Percentiles rank a stretch among this genome's conserved stretches.
Conservation (phyloP, 2,113 vertebrate species). For the Calidris pygmaea region DNA sequence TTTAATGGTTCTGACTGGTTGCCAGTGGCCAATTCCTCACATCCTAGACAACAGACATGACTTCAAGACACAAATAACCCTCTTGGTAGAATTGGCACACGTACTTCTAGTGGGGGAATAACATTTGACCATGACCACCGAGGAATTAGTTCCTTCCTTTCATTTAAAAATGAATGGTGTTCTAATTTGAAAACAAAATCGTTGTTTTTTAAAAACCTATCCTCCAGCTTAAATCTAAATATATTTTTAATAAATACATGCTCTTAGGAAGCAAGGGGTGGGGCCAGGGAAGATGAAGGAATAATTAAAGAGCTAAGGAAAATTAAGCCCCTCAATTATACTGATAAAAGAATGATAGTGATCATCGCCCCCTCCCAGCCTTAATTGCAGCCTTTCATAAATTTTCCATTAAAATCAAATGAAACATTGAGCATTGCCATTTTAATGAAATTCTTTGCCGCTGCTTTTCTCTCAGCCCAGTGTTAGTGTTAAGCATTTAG, state of each 20-base stretch:
- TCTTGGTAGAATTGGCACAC: background rate
- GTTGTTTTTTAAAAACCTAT: background rate
- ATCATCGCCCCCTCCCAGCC: background rate
- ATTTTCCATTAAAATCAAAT: constrained; percentile 20
- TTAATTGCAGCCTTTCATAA: background rate
- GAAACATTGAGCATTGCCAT: background rate
- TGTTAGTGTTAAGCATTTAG: background rate
- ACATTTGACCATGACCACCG: background rate
- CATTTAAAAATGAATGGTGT: background rate
- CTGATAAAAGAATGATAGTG: background rate
- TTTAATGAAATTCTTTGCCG: constrained; percentile 11
- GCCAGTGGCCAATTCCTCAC: background rate
- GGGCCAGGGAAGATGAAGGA: background rate
- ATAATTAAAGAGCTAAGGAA: background rate
- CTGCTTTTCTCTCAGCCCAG: background rate
- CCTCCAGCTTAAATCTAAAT: background rate
- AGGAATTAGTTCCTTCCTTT: background rate
- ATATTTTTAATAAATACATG: background rate
- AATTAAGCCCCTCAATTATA: background rate
- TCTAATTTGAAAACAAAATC: background rate
- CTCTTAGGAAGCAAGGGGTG: background rate
- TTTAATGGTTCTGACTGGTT: constrained; percentile 31
- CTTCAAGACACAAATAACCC: background rate
- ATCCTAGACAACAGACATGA: constrained; percentile 43
- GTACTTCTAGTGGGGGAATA: background rate